Evolutionary conservation across 2,113 vertebrate species (phyloP).

Genomic region (rat (Rattus norvegicus)): GRCr8 NC_086032.1:15244501-15245000

Average conservation of each 20-base stretch:
- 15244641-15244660: neutral
- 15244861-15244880: neutral
- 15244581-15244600: neutral
- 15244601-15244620: neutral
- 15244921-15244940: neutral
- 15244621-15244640: neutral
- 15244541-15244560: neutral
- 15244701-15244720: slow-evolving; percentile 1
- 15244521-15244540: neutral
- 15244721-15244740: slow-evolving; percentile 15
- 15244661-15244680: neutral
- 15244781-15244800: slow-evolving; percentile 31
- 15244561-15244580: neutral
- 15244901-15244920: neutral
- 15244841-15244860: neutral
- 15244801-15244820: neutral
- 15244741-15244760: neutral
- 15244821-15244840: neutral
- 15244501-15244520: neutral
- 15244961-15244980: slow-evolving; percentile 36
- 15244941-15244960: neutral
- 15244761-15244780: neutral
- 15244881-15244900: neutral
- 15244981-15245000: neutral
- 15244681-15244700: neutral